Evolutionary conservation across 2,888 invertebrate species (phyloP), one percentile per base, ranked within the genome.

Genomic region (Ctena decussata): DNA sequence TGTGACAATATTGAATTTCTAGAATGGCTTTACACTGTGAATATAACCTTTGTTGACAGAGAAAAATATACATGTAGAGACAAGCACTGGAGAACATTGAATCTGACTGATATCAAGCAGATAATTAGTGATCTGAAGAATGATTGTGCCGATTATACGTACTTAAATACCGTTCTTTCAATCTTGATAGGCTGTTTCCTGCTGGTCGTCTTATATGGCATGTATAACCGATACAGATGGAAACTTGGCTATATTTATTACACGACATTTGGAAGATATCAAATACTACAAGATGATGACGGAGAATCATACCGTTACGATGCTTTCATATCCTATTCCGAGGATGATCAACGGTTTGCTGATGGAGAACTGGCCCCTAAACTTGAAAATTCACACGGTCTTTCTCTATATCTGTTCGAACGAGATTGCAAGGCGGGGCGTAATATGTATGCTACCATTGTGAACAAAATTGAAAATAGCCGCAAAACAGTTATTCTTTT

Each of bases 391-490:
- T 30, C 30, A 1, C 15, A 77, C 18, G 89, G 83, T 8, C 60
- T 90, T 6, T 80, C 70, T 11, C 82, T 93, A n/a, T 92, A 89
- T 53, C 41, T 90, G 32, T 90, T 91, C 46, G 78, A 89, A n/a
- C 80, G 89, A 32, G 91, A 92, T 65, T 92, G 92, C 73, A 69
- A 90, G 27, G 81, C 88, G 0, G 91, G 92, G 0, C 77, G 80
- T 46, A 60, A 86, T 15, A 90, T 91, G n/a, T 81, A 90, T 0
- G 86, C 77, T 15, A 92, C 91, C 70, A 91, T 93, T 21, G 60
- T 85, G 15, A 73, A 86, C 12, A 90, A 91, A 5, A 89, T 92
- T 0, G 41, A 81, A 60, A 80, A 77, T 18, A 92, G 93, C 65
- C 82, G 81, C 60, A 91, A 91, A 57, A 91, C 89, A 0, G 60